Base-by-base conservation (phyloP, 2,113 vertebrate genomes). In the Blennius ocellaris region DNA sequence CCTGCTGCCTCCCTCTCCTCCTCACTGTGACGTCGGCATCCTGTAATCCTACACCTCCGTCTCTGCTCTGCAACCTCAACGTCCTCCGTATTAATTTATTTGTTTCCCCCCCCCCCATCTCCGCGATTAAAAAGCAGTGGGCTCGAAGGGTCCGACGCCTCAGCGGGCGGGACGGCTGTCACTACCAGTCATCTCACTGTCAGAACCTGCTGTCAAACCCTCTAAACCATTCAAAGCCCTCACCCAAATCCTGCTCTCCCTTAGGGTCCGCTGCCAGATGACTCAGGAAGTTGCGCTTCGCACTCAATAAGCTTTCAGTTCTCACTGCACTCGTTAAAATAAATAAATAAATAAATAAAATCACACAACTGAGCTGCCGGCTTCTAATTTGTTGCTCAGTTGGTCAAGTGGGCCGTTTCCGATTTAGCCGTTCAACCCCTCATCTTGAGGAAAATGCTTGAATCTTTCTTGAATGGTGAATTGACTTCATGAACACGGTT, bases 11-110 rank as follows among this genome's bases (percentile, higher is more conserved):
- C 30, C 40, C n/a, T 43, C 50, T 48, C 8, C 8, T 51, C 21
- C 49, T 47, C 40, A 54, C 5, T 2, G 43, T 52, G 38, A 74
- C 43, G 38, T 50, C 66, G 78, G 78, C 79, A 78, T 83, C 79
- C 73, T 77, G 77, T 83, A 87, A 90, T 66, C 41, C 63, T 48
- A 87, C 81, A 76, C 82, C 44, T 8, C 6, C 38, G 52, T 81
- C 16, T 59, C 36, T 2, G 4, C 72, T 56, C 36, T 52, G 47
- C 39, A 36, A 36, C 39, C 44, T 56, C 39, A 70, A 65, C 43
- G 8, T 64, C 11, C 47, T 72, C 10, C 47, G 49, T 49, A 38
- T 76, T 60, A 44, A 44, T 47, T 15, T 1, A 39, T 57, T 71
- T 81, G 69, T 69, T 65, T 58, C 73, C 63, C 64, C 59, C 50